phyloP scores from a whole-genome alignment of 2,113 vertebrate genomes.

The Camelus dromedarius region DNA sequence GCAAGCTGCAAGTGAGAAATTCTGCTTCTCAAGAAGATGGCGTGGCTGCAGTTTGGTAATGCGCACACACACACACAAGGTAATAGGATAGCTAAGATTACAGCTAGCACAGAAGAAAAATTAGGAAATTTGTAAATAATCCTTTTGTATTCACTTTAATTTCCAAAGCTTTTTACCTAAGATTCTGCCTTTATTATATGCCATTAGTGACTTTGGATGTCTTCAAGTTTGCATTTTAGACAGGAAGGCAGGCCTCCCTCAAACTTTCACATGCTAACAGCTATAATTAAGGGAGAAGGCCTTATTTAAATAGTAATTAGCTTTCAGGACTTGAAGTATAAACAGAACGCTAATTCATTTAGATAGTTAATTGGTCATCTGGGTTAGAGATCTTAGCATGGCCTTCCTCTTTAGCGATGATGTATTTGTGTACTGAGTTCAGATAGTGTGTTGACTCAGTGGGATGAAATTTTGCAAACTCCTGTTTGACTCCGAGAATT shows the following conservation, averaged over 20 bases:
- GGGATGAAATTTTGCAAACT: conserved; percentile 4
- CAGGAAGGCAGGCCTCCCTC: conserved; percentile 6
- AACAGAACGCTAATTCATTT: conserved; percentile 75
- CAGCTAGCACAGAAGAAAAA: not conserved
- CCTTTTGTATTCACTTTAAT: not conserved
- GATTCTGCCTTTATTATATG: not conserved
- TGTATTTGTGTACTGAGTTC: not conserved
- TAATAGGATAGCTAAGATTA: not conserved
- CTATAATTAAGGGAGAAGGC: conserved; percentile 75
- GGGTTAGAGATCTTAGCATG: not conserved
- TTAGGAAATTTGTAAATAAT: not conserved
- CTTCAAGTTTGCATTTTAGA: conserved; percentile 47
- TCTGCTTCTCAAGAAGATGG: not conserved
- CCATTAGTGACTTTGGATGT: not conserved
- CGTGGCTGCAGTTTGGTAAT: not conserved
- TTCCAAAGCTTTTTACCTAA: not conserved
- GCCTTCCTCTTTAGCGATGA: not conserved
- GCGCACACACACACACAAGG: fast-evolving
- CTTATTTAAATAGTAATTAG: conserved; percentile 80
- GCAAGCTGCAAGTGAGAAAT: not conserved
- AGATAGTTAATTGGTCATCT: conserved; percentile 69
- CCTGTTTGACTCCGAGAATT: not conserved
- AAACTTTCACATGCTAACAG: conserved; percentile 70
- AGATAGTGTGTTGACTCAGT: not conserved
- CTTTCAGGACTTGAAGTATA: conserved; percentile 54